Base-by-base conservation (phyloP, 2,888 invertebrate species). In the Drosophila birchii region DNA sequence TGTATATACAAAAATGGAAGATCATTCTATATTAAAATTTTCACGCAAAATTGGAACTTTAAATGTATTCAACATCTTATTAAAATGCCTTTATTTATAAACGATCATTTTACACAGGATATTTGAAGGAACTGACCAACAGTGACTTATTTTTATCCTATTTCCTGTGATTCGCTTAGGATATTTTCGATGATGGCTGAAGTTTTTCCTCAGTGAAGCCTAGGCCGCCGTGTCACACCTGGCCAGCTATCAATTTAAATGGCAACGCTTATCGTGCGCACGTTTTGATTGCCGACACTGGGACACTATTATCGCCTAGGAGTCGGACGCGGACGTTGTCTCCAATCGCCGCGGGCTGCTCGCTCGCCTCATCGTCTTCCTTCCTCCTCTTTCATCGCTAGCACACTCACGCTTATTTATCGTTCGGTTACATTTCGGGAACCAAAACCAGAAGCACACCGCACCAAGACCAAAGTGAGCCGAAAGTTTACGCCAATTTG, bases 191-290 rank as follows among this genome's bases (percentile, higher is more conserved):
- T 34, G 36, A 20, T 51, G 36, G 20, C 16, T 23, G 0, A 36
- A 34, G 5, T 14, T 66, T 18, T 45, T n/a, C 12, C 26, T 34
- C 45, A 59, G 69, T 66, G 44, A 7, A 36, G 12, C 44, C 39
- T 26, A 20, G 23, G 26, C 12, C 59, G 26, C 59, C 60, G 51
- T 68, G 68, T 56, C 49, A 68, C 78, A 88, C 83, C 88, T 86
- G 88, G 62, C 73, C 62, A 66, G 85, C 86, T 86, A 88, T 86
- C 88, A 86, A 86, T 86, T 86, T 88, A 84, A 86, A 88, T 84
- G 84, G 82, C 85, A 69, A 76, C 68, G 87, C 81, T 86, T 86
- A 88, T 86, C 86, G 88, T 72, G 81, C 75, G 76, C 85, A 84
- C 88, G 87, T 84, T 86, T 86, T 86, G 88, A 86, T 88, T 86